phyloP scores from a whole-genome alignment of 2,888 invertebrate species.

The Dryococelus australis region DNA sequence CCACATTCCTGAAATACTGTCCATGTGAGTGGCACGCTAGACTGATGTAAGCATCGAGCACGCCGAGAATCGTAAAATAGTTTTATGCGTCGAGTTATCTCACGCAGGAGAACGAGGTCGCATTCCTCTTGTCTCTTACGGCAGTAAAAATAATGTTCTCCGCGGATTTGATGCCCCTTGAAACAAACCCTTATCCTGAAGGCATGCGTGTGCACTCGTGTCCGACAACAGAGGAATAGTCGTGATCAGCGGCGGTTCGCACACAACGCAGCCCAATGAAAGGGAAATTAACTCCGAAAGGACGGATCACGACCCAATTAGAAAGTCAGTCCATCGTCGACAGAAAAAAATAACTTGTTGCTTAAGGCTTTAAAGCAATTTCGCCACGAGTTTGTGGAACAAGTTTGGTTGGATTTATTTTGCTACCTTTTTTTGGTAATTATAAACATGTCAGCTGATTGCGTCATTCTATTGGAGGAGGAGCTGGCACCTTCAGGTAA shows the following conservation, averaged over 20 bases:
- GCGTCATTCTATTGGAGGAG: not conserved
- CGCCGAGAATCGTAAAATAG: not conserved
- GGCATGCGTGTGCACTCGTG: not conserved
- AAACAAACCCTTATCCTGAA: not conserved
- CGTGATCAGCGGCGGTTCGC: no score
- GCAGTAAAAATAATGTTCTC: not conserved
- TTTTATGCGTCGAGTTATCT: not conserved
- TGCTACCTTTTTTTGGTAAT: not conserved
- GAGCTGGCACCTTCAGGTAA: no score
- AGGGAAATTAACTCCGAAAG: not conserved
- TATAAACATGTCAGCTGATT: not conserved
- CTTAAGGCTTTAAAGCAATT: not conserved
- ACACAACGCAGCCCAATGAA: not conserved
- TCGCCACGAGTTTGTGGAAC: not conserved
- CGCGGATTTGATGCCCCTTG: not conserved
- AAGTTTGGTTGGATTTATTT: not conserved
- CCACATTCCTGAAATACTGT: no score
- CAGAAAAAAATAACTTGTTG: not conserved
- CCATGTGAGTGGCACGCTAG: not conserved
- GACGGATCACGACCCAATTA: not conserved
- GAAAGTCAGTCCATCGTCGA: not conserved
- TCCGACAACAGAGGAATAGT: no score
- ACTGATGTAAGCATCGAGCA: not conserved
- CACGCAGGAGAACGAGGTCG: not conserved
- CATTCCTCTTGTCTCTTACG: not conserved